Percentiles rank a stretch among this genome's conserved stretches.
phyloP scores from a whole-genome alignment of 2,888 invertebrate genomes.

The Catocala fraxini region DNA sequence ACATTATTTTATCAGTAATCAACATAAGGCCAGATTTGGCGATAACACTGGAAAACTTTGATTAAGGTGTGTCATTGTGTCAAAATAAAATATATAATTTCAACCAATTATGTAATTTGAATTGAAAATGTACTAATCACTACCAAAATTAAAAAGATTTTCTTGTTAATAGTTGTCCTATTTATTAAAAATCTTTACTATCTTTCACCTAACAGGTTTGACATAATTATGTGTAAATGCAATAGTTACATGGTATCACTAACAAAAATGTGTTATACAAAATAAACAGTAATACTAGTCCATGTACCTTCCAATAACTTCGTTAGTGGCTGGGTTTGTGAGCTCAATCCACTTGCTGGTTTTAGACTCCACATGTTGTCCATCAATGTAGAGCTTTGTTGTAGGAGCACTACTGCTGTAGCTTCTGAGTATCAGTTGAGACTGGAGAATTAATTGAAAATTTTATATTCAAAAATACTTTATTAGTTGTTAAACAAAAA shows the following conservation, averaged over 20 bases:
- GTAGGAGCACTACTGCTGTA: slow-evolving; percentile 90
- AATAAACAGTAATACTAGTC: neutral
- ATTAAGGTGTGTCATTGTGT: slow-evolving; percentile 43
- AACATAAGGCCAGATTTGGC: slow-evolving; percentile 55
- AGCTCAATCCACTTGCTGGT: slow-evolving; percentile 98
- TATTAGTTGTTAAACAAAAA: too few species aligned
- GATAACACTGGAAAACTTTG: slow-evolving; percentile 43
- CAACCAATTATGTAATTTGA: neutral
- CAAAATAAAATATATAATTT: slow-evolving; percentile 7
- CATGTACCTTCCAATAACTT: slow-evolving; percentile 89
- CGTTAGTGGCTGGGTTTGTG: slow-evolving; percentile 97
- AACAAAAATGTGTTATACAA: too few species aligned
- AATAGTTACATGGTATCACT: too few species aligned
- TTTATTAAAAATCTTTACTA: too few species aligned
- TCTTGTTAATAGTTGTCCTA: too few species aligned
- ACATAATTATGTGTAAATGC: too few species aligned
- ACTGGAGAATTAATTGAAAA: slow-evolving; percentile 52
- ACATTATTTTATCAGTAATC: slow-evolving; percentile 52
- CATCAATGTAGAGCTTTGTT: slow-evolving; percentile 98
- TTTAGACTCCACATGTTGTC: slow-evolving; percentile 97
- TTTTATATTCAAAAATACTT: too few species aligned
- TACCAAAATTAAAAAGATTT: too few species aligned
- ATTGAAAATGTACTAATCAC: too few species aligned
- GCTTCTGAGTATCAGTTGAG: slow-evolving; percentile 70
- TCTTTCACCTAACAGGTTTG: too few species aligned